phyloP scores from a whole-genome alignment of 2,888 invertebrate species.

The Bembecia ichneumoniformis region DNA sequence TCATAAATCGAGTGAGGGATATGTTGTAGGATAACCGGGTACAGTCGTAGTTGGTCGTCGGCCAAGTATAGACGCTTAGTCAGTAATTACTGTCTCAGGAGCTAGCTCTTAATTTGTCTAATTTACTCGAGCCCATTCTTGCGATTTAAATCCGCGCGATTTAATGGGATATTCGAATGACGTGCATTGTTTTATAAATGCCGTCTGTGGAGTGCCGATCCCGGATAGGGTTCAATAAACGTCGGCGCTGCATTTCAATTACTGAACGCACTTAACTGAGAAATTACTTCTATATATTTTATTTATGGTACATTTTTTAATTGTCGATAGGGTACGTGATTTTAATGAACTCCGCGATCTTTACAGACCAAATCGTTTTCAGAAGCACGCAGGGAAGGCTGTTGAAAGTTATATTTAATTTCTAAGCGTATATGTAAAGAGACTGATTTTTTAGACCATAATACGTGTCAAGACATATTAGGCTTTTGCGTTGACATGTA shows the following conservation, averaged over 20 bases:
- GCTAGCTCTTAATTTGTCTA: slow-evolving; percentile 66
- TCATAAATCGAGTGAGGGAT: slow-evolving; percentile 30
- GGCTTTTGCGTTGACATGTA: too few species aligned
- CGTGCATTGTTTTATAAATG: slow-evolving; percentile 48
- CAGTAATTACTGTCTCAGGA: slow-evolving; percentile 65
- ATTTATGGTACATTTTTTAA: too few species aligned
- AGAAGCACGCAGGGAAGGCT: too few species aligned
- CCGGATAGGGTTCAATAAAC: slow-evolving; percentile 8
- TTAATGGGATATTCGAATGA: slow-evolving; percentile 65
- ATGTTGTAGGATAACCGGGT: slow-evolving; percentile 12
- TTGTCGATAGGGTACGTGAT: too few species aligned
- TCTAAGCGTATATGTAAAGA: too few species aligned
- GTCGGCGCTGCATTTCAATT: slow-evolving; percentile 5
- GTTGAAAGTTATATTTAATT: too few species aligned
- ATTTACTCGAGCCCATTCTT: slow-evolving; percentile 54
- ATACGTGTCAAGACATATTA: too few species aligned
- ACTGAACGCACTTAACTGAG: not conserved
- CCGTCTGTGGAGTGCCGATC: not conserved
- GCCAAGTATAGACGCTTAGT: slow-evolving; percentile 56
- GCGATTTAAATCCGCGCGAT: slow-evolving; percentile 54
- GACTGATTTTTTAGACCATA: too few species aligned
- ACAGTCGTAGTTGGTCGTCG: slow-evolving; percentile 40
- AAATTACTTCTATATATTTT: too few species aligned
- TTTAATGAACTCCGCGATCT: too few species aligned
- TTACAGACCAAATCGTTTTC: too few species aligned